Evolutionary conservation across 2,888 invertebrate genomes (phyloP).

Genomic region (Dilophus febrilis): DNA sequence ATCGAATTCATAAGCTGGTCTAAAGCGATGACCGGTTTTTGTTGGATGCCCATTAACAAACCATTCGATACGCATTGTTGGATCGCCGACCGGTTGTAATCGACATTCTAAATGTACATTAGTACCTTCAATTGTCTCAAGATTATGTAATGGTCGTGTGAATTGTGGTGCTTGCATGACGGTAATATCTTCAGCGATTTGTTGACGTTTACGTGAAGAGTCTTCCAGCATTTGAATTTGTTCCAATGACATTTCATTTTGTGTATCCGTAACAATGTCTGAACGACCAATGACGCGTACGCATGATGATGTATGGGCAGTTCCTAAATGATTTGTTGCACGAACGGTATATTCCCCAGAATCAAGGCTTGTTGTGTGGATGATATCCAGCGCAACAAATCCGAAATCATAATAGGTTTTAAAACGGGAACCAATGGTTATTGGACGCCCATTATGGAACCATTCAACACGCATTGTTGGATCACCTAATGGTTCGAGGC

Average conservation of each 20-base stretch:
- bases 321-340: constrained; percentile 85
- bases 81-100: constrained; percentile 77
- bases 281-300: constrained; percentile 70
- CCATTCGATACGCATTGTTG: constrained; percentile 91
- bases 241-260: constrained; percentile 81
- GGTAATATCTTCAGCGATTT: constrained; percentile 62
- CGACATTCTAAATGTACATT: constrained; percentile 87
- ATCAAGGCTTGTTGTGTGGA: constrained; percentile 85
- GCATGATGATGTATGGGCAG: constrained; percentile 80
- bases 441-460: constrained; percentile 84
- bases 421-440: constrained; percentile 82
- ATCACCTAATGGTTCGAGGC: constrained; percentile 88
- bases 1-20: constrained; percentile 92
- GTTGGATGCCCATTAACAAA: constrained; percentile 87
- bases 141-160: constrained; percentile 70
- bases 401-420: constrained; percentile 94
- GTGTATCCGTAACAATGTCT: constrained; percentile 72
- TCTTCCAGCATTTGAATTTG: constrained; percentile 85
- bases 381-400: constrained; percentile 88
- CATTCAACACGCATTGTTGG: constrained; percentile 91
- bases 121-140: constrained; percentile 78
- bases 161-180: constrained; percentile 76
- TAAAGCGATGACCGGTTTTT: constrained; percentile 82
- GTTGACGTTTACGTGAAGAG: constrained; percentile 49
- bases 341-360: constrained; percentile 89